Evolutionary conservation across 2,888 invertebrate species (phyloP).

Genomic region (Acheta domesticus): DNA sequence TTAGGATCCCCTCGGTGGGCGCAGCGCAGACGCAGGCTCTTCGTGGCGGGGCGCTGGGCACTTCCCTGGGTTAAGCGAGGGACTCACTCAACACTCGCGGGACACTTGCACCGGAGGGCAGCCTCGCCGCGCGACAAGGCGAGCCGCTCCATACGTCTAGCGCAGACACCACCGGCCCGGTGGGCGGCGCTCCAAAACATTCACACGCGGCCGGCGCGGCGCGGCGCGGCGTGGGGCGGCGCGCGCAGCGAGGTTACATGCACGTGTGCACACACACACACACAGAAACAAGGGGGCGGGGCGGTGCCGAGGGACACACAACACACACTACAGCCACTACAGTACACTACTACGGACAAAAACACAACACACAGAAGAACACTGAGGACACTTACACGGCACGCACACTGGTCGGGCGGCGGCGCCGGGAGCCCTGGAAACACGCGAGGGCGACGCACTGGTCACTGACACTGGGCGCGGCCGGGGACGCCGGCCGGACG

Average conservation of each 20-base stretch:
- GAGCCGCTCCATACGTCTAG: too few relatives aligned
- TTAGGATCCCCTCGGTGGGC: background rate
- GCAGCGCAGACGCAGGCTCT: too few relatives aligned
- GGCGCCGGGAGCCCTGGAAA: background rate
- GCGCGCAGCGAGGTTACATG: background rate
- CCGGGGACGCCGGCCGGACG: background rate
- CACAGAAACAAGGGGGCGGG: background rate
- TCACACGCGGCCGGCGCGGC: background rate
- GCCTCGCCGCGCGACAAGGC: too few relatives aligned
- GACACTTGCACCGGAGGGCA: too few relatives aligned
- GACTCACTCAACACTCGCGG: too few relatives aligned
- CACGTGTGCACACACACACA: background rate
- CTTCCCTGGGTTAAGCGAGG: too few relatives aligned
- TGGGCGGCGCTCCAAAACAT: background rate
- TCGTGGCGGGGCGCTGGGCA: too few relatives aligned
- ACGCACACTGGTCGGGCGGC: background rate
- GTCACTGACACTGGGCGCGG: background rate
- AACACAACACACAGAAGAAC: background rate
- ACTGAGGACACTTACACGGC: background rate
- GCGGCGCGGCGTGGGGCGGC: background rate
- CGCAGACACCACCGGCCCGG: too few relatives aligned
- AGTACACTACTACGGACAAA: constrained; percentile 18
- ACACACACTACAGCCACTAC: background rate
- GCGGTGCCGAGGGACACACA: background rate
- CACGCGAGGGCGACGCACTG: background rate